Conservation (phyloP, 2,797 vertebrate genomes). For the Poecilia wingei region DNA sequence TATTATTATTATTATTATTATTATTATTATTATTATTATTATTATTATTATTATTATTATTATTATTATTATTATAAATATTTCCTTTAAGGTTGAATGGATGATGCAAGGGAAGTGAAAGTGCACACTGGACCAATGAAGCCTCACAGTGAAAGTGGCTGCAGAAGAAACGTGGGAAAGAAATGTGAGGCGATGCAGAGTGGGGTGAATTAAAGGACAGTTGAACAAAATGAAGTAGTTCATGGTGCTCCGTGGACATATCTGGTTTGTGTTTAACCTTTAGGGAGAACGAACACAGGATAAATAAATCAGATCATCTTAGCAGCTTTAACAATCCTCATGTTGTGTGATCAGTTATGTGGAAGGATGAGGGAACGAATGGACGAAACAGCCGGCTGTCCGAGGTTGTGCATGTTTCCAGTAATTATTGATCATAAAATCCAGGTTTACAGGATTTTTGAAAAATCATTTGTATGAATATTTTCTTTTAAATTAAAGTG, state of each 20-base stretch:
- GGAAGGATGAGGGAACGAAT: not conserved
- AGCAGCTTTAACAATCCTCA: not conserved
- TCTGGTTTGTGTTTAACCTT: conserved; percentile 14
- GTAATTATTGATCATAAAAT: not conserved
- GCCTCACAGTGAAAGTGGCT: not conserved
- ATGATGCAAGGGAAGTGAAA: not conserved
- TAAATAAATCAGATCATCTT: conserved; percentile 8
- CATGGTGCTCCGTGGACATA: not conserved
- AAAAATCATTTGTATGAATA: not conserved
- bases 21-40: too few relatives aligned
- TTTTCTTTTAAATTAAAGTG: not conserved
- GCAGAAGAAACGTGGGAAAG: not conserved
- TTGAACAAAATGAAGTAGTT: not conserved
- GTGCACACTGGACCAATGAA: not conserved
- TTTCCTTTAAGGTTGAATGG: not conserved
- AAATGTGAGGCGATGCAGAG: not conserved
- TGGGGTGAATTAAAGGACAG: not conserved
- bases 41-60: too few relatives aligned
- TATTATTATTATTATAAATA: not conserved
- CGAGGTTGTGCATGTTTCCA: not conserved
- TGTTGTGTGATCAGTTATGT: conserved; percentile 1
- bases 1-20: too few relatives aligned
- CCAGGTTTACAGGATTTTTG: not conserved
- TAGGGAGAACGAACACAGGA: conserved; percentile 1
- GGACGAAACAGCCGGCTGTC: not conserved